phyloP scores from a whole-genome alignment of 2,113 vertebrate species.

The Megaptera novaeangliae region DNA sequence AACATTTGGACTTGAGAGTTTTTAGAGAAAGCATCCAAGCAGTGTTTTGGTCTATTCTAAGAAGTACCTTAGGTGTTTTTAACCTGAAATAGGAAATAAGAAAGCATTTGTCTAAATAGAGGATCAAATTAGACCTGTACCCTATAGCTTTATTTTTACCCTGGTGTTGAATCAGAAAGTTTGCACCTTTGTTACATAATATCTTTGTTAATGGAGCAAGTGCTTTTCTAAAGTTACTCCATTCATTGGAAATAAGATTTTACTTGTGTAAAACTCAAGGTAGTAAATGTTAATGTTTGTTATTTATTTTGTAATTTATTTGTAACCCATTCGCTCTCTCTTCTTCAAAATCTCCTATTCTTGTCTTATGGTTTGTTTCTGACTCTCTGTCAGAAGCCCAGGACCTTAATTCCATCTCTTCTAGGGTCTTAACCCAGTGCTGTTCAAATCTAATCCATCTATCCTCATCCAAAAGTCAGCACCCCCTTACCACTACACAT shows the following conservation, averaged over 20 bases:
- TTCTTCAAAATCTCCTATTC: not conserved
- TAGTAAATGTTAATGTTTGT: not conserved
- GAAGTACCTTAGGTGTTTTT: not conserved
- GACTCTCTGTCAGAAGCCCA: not conserved
- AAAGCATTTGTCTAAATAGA: slow-evolving; percentile 1
- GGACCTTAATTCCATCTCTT: not conserved
- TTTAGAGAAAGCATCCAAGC: not conserved
- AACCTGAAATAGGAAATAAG: not conserved
- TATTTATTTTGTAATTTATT: not conserved
- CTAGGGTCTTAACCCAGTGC: not conserved
- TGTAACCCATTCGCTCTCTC: not conserved
- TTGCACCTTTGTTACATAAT: not conserved
- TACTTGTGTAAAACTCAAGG: not conserved
- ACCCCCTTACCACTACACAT: not conserved
- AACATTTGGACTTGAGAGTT: not conserved
- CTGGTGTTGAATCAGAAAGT: not conserved
- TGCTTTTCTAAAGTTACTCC: not conserved
- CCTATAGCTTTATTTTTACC: not conserved
- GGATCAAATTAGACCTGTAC: not conserved
- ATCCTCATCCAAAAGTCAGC: not conserved
- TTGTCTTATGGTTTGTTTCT: not conserved
- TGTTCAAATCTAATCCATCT: not conserved
- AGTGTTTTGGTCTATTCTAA: not conserved
- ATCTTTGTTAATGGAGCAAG: not conserved
- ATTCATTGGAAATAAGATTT: not conserved